Evolutionary conservation across 2,113 vertebrate species (phyloP).

Genomic region (Carollia perspicillata): DNA sequence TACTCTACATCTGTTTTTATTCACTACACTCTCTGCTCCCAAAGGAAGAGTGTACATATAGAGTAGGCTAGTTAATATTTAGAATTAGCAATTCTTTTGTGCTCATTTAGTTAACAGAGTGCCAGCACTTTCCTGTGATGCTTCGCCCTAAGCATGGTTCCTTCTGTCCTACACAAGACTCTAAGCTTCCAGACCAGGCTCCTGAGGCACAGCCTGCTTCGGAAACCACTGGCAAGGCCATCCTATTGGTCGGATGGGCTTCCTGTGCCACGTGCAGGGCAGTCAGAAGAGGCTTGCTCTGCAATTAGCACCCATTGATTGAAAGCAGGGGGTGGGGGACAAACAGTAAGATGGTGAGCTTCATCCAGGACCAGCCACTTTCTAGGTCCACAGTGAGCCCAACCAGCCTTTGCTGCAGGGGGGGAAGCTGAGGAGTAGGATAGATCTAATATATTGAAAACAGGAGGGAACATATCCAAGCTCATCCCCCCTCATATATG

Average conservation of each 20-base stretch:
- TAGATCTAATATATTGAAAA: not conserved
- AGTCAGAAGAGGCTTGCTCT: not conserved
- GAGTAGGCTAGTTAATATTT: not conserved
- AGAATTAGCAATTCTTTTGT: not conserved
- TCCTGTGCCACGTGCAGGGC: accelerated
- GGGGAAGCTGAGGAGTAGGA: not conserved
- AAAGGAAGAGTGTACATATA: not conserved
- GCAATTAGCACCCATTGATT: not conserved
- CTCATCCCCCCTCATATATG: not conserved
- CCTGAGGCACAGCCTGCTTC: not conserved
- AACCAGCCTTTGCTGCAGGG: not conserved
- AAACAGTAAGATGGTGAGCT: not conserved
- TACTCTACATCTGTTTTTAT: not conserved
- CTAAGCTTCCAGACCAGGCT: not conserved
- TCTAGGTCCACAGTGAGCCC: not conserved
- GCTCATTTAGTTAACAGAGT: not conserved
- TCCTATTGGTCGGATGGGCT: not conserved
- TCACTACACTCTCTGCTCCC: not conserved
- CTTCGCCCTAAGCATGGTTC: not conserved
- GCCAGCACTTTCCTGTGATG: not conserved
- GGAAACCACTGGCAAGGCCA: not conserved
- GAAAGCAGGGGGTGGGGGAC: not conserved
- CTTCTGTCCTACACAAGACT: not conserved
- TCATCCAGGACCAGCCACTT: not conserved
- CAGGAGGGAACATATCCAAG: not conserved